phyloP scores from a whole-genome alignment of 2,797 vertebrate genomes.

The Astyanax mexicanus region DNA sequence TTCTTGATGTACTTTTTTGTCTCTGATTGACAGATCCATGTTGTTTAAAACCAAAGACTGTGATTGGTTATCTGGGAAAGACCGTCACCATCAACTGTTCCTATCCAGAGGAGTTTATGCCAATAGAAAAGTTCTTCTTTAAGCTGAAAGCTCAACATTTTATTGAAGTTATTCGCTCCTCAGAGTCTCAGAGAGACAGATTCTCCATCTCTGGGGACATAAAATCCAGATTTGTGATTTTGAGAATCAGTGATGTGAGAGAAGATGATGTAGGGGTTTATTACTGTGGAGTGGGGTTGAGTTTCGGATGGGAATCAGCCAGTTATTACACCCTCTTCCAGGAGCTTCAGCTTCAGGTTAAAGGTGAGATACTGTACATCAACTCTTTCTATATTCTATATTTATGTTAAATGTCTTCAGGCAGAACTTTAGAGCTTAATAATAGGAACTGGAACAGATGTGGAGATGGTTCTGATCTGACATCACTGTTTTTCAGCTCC shows the following conservation, averaged over 20 bases:
- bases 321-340: background rate
- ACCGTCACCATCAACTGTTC: conserved; percentile 1
- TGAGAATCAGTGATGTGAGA: conserved; percentile 44
- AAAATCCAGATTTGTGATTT: background rate
- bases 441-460: too few species aligned
- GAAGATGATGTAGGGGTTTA: too few species aligned
- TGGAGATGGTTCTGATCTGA: background rate
- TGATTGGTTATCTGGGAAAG: too few species aligned
- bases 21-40: conserved; percentile 34
- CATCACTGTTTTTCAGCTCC: too few species aligned
- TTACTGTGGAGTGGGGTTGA: conserved; percentile 40
- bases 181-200: background rate
- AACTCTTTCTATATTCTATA: too few species aligned
- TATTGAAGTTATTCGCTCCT: background rate
- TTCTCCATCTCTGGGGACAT: conserved; percentile 9
- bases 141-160: rapidly evolving
- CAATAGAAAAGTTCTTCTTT: background rate
- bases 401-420: too few species aligned
- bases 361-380: too few species aligned
- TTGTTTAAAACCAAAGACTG: background rate
- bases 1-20: too few species aligned
- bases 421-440: too few species aligned
- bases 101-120: conserved; percentile 13
- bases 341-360: background rate
- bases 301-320: background rate